Evolutionary conservation across 1,140 invertebrate species (phyloP).

Genomic region (Scaptomyza hsui): DNA sequence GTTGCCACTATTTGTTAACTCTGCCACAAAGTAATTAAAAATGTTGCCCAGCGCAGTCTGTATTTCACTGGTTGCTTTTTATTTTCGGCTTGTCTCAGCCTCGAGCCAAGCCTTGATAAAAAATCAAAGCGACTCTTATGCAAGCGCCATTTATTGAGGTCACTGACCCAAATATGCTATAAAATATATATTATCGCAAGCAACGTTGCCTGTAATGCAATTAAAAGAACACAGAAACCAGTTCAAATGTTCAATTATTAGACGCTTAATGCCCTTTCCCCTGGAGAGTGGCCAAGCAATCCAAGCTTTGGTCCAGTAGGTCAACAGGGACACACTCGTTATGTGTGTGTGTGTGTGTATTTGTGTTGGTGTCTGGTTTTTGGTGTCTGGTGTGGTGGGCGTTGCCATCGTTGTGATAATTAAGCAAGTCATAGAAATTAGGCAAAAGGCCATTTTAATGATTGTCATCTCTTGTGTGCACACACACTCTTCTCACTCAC

Average conservation of each 20-base stretch:
- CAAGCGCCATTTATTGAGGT: slow-evolving; percentile 22
- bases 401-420: slow-evolving; percentile 65
- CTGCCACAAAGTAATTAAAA: slow-evolving; percentile 72
- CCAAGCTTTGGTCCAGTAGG: slow-evolving; percentile 2
- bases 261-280: slow-evolving; percentile 70
- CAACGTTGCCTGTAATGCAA: slow-evolving; percentile 54
- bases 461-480: slow-evolving; percentile 65
- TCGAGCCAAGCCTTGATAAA: slow-evolving; percentile 19
- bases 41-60: slow-evolving; percentile 56
- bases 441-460: slow-evolving; percentile 81
- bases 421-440: slow-evolving; percentile 83
- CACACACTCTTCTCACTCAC: slow-evolving; percentile 31
- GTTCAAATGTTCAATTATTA: slow-evolving; percentile 80
- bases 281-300: slow-evolving; percentile 3
- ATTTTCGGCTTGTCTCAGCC: slow-evolving; percentile 14
- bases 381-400: slow-evolving; percentile 10
- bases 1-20: slow-evolving; percentile 48
- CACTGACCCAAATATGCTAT: slow-evolving; percentile 37
- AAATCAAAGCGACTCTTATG: slow-evolving; percentile 22
- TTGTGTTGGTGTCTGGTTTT: background rate
- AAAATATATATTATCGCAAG: slow-evolving; percentile 50
- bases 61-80: slow-evolving; percentile 42
- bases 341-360: slow-evolving; percentile 5
- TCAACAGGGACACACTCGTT: slow-evolving; percentile 5
- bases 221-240: slow-evolving; percentile 71